phyloP scores from a whole-genome alignment of 2,797 vertebrate species.

The Salmo trutta region DNA sequence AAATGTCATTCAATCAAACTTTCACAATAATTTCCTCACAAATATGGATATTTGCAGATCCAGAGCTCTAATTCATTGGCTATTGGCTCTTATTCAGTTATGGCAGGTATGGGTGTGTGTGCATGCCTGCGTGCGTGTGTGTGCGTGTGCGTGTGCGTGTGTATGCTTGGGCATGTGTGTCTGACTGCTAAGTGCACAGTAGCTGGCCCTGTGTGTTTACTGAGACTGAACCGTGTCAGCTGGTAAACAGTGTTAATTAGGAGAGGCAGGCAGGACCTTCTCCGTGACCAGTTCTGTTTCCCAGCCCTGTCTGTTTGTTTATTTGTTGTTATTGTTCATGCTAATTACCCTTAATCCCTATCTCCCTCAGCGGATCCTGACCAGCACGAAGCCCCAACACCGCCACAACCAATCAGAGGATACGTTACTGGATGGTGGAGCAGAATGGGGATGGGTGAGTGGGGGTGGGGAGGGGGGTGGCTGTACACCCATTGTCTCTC shows the following conservation, averaged over 20 bases:
- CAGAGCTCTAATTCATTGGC: slow-evolving; percentile 32
- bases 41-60: slow-evolving; percentile 59
- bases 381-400: slow-evolving; percentile 27
- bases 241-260: slow-evolving; percentile 80
- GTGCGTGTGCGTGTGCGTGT: not conserved
- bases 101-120: slow-evolving; percentile 1
- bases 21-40: slow-evolving; percentile 62
- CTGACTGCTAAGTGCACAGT: slow-evolving; percentile 10
- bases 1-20: slow-evolving; percentile 66
- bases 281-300: slow-evolving; percentile 59
- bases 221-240: slow-evolving; percentile 62
- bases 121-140: slow-evolving; percentile 4
- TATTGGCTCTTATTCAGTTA: not conserved
- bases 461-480: slow-evolving; percentile 32
- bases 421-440: slow-evolving; percentile 32
- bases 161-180: slow-evolving; percentile 3
- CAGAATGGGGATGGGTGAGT: not conserved
- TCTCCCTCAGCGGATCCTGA: slow-evolving; percentile 55
- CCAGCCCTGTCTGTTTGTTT: slow-evolving; percentile 57
- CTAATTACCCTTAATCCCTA: slow-evolving; percentile 79
- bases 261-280: slow-evolving; percentile 68
- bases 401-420: slow-evolving; percentile 38
- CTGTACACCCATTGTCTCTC: slow-evolving; percentile 70
- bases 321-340: slow-evolving; percentile 76
- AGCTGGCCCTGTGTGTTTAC: slow-evolving; percentile 26